phyloP scores from a whole-genome alignment of 2,888 invertebrate genomes.

The Drosophila affinis region DNA sequence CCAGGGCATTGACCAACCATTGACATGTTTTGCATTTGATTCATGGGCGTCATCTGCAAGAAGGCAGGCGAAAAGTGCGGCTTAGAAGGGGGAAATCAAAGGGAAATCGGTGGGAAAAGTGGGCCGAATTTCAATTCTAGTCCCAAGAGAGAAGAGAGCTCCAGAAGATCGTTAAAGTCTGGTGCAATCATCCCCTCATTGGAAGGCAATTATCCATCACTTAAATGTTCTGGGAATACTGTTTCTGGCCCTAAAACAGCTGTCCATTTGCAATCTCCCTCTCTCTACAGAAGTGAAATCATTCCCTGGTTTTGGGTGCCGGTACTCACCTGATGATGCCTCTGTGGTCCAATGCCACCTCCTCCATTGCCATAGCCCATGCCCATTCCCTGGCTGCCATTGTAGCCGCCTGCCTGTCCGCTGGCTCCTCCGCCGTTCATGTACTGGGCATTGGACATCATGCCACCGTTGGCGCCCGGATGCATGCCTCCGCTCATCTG shows the following conservation, averaged over 20 bases:
- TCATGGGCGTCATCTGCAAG: slow-evolving; percentile 88
- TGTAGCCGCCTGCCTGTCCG: slow-evolving; percentile 64
- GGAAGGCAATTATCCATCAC: slow-evolving; percentile 29
- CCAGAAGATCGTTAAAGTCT: slow-evolving; percentile 29
- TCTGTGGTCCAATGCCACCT: slow-evolving; percentile 71
- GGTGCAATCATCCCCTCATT: slow-evolving; percentile 41
- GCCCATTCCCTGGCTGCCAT: slow-evolving; percentile 61
- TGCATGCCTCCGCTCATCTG: slow-evolving; percentile 83
- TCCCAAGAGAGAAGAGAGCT: no score
- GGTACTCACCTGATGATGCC: slow-evolving; percentile 84
- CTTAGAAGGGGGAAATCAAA: slow-evolving; percentile 1
- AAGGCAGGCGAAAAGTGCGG: slow-evolving; percentile 12
- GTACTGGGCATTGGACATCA: slow-evolving; percentile 80
- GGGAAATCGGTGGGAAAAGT: background rate
- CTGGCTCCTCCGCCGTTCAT: slow-evolving; percentile 78
- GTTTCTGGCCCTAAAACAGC: slow-evolving; percentile 12
- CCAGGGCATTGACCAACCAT: slow-evolving; percentile 85
- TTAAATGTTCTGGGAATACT: background rate
- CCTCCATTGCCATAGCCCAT: slow-evolving; percentile 75
- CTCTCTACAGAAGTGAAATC: slow-evolving; percentile 27
- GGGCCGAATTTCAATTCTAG: no score
- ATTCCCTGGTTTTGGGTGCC: slow-evolving; percentile 14
- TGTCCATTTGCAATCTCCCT: background rate
- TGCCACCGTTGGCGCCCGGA: slow-evolving; percentile 75
- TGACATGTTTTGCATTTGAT: slow-evolving; percentile 90